Evolutionary conservation across 1,140 invertebrate species (phyloP), one percentile per base, ranked within the genome.

Genomic region (Rhopalosiphum maidis): DNA sequence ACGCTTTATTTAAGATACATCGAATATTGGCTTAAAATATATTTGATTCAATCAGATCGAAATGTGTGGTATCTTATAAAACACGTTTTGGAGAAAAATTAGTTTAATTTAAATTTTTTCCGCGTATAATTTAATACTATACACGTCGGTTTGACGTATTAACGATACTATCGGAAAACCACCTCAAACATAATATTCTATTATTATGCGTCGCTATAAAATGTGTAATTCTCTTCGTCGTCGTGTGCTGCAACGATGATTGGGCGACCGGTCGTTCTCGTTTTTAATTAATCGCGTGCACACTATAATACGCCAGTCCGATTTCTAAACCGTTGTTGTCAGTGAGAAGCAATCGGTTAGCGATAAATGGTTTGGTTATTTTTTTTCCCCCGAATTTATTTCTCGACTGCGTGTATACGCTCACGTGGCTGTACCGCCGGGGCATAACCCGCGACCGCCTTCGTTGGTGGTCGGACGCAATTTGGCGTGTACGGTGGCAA

Each of bases 241-340:
- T 3, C 18, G 46, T 48, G 15, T 51, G 48, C 11, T 51, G 11
- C 1, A 51, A 15, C 8, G 46, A n/a, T 86, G 25, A 46, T 46
- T 43, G 85, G 85, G 43, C 85, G 86, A 87, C 86, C 46, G 46
- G 86, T 87, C 46, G 86, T 87, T 87, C 86, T 87, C n/a, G 86
- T 87, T 87, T 87, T 87, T 87, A 87, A 87, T 87, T 87, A 51
- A 87, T 87, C 43, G 86, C n/a, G 86, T 87, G 85, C 85, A 43
- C n/a, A 43, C 21, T 8, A 51, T 51, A 87, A 51, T 51, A 87
- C 30, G 30, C 30, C 86, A 48, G 46, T 48, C 46, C 18, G 6
- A 87, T 87, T 87, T 87, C 25, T 51, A 48, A 87, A 87, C 46
- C n/a, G 86, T 87, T 48, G 43, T 86, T 86, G 43, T 46, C 1